These are phyloP conservation scores for Mechanitis messenoides DNA, from an alignment of 2,888 invertebrate genomes.

Conservation along the genomic window DNA sequence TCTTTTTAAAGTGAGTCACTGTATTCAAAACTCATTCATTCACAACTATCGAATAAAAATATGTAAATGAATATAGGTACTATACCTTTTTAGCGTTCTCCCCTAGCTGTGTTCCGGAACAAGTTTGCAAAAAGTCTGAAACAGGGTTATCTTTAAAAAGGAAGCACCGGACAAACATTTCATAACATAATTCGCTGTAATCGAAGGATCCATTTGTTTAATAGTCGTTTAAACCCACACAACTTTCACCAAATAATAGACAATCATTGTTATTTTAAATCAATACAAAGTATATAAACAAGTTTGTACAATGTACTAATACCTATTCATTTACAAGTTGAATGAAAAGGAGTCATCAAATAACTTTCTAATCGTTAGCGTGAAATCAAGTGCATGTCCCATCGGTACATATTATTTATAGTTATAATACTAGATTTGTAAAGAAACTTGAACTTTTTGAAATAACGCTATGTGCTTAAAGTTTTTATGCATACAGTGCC, in stretches of 20 bases:
- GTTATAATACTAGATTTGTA: not conserved
- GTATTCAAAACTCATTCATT: not conserved
- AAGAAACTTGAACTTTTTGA: not conserved
- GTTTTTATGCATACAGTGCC: too few relatives aligned
- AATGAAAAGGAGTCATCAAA: slow-evolving; percentile 7
- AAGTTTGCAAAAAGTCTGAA: slow-evolving; percentile 31
- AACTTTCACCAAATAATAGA: not conserved
- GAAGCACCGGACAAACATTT: not conserved
- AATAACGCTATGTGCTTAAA: too few relatives aligned
- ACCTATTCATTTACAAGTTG: not conserved
- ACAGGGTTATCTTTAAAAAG: slow-evolving; percentile 6
- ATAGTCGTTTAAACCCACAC: slow-evolving; percentile 2
- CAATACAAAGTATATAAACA: not conserved
- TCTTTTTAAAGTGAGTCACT: not conserved
- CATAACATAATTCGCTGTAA: not conserved
- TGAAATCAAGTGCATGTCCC: not conserved
- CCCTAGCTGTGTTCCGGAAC: slow-evolving; percentile 28
- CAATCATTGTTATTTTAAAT: slow-evolving; percentile 2
- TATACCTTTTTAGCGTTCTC: slow-evolving; percentile 33
- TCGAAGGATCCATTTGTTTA: not conserved
- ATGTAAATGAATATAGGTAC: not conserved
- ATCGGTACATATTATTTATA: not conserved
- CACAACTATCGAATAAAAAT: too few relatives aligned
- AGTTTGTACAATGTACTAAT: not conserved
- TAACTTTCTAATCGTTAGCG: slow-evolving; percentile 11